Evolutionary conservation across 2,888 invertebrate species (phyloP), one percentile per base, ranked within the genome.

Genomic region (Athripsodes cinereus): DNA sequence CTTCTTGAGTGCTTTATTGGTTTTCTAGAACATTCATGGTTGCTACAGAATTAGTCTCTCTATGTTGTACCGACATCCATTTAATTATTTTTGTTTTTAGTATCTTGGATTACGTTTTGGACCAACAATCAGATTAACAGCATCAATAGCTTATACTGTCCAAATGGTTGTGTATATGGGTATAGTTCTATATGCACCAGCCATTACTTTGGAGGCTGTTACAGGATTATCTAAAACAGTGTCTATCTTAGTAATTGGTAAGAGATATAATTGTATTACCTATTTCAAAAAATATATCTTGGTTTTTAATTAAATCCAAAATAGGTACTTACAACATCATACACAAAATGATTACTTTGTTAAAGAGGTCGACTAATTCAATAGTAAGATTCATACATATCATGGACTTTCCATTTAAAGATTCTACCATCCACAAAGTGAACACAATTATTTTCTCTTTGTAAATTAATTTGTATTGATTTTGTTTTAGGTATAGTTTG

Each of bases 141-240:
- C 93, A 0, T 93, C 95, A 2, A 68, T 92, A 53, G 87, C 90
- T 0, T 96, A 94, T 69, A 87, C 90, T 55, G 67, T 92, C 46
- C 96, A 97, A 77, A 91, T 95, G 88, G 83, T 94, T 65, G 76
- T 93, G 19, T 92, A 92, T 67, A 92, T 91, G 79, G 91, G 95
- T 1, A 90, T 97, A 66, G 96, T 95, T 18, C 74, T 97, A 8
- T 97, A 92, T 71, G 96, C 96, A 0, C 96, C 97, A 1, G 90
- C 96, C 0, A 78, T 97, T 64, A 95, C 96, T 0, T 72, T 97
- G 19, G 90, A 90, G 71, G 85, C 95, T 1, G 87, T 92, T 26
- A 92, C 92, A 1, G 90, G 90, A n/a, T 74, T 92, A 6, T 82
- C 84, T 61, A 83, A 86, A 73, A 71, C 83, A 22, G 76, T 83